Evolutionary conservation across 2,113 vertebrate species (phyloP), one percentile per base, ranked within the genome.

Genomic region (Bujurquina vittata): DNA sequence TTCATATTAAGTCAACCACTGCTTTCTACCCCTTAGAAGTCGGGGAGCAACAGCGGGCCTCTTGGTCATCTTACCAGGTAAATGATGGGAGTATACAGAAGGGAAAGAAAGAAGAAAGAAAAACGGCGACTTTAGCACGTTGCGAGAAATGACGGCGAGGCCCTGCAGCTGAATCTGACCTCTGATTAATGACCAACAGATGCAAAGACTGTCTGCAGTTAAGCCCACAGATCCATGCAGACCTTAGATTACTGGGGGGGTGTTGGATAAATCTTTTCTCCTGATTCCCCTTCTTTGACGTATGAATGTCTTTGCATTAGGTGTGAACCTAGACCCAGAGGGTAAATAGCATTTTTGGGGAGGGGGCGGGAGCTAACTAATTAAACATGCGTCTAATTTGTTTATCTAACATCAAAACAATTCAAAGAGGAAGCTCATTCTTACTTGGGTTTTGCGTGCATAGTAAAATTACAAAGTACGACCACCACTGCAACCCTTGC

Each of bases 1-100:
- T 86, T 91, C 17, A 10, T 59, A 77, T 87, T 74, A 72, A 60
- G 33, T 77, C n/a, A 49, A 61, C 49, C 83, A 60, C 63, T 56
- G 73, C 35, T 79, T 89, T 79, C 40, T 33, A 37, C 72, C 7
- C 60, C 65, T 46, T 56, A 20, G 12, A 22, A 81, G 2, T 31
- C 2, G 1, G 1, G 23, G 22, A 75, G 67, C 1, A 35, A 49
- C 54, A 43, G 18, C 17, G 33, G 49, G 29, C 76, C 60, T 73
- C 67, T 77, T 76, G 75, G 63, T 84, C 75, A 59, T 37, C 46
- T 83, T 61, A 76, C 26, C 72, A 3, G 9, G 18, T 74, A 11
- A 72, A 77, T 1, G 11, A 83, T 18, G 18, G 17, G 56, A 75
- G 37, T 10, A 20, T 3, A 58, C n/a, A 52, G 23, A 52, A 31